Conservation (phyloP, 2,113 vertebrate species). For the Noctilio leporinus region DNA sequence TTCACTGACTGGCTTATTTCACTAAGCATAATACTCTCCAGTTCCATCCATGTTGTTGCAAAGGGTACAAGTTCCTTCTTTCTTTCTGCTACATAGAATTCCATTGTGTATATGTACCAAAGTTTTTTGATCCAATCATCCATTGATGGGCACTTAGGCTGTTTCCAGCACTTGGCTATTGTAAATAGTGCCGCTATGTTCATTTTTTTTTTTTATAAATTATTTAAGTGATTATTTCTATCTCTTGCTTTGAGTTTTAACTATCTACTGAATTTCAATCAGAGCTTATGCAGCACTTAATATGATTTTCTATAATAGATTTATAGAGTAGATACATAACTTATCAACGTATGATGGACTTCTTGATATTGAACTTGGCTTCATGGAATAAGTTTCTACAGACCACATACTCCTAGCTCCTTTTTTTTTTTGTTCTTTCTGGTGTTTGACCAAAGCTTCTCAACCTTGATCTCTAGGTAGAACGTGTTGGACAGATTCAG, state of each 20-base stretch:
- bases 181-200: no score
- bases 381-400: not conserved
- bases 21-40: no score
- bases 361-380: not conserved
- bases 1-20: no score
- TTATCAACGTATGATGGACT: not conserved
- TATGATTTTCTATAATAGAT: not conserved
- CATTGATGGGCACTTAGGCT: no score
- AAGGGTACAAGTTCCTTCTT: no score
- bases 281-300: not conserved
- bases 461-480: not conserved
- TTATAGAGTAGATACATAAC: not conserved
- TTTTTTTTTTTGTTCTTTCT: not conserved
- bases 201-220: not conserved
- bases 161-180: no score
- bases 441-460: not conserved
- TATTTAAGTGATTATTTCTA: not conserved
- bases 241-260: not conserved
- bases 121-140: no score
- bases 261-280: not conserved
- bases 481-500: not conserved
- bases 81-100: no score
- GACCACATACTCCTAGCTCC: not conserved
- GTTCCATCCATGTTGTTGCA: no score
- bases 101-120: no score